Base-by-base conservation (phyloP, 2,888 invertebrate genomes). In the Chrysina gloriosa region DNA sequence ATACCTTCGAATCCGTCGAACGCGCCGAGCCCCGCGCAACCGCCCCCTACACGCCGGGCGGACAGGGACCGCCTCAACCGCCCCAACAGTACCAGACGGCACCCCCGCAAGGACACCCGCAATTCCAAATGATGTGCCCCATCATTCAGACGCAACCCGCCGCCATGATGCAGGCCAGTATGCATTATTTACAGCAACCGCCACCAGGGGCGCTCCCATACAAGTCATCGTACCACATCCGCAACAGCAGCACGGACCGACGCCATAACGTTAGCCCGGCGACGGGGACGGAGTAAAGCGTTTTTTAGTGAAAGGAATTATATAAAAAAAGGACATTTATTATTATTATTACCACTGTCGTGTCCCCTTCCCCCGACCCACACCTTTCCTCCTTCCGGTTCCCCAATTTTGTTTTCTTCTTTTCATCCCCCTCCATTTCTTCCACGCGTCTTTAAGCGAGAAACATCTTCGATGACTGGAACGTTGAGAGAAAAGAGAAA, bases 41-140 rank as follows among this genome's bases (percentile, higher is more conserved):
- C 77, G 31, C 83, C 77, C 79, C 72, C 16, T 77, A 77, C 58
- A 67, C 72, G 23, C 73, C 72, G 48, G 73, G 74, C 45, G 52
- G 52, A 14, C 73, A 77, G 65, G 75, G 75, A 76, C 84, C 82
- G 27, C 84, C 82, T 70, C 83, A 82, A 6, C 81, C 83, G n/a
- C 86, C 86, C 56, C 85, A 87, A 76, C 88, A 87, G 77, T 85
- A 86, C 77, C 83, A 87, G 72, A 87, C 86, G 72, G 89, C 88
- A 48, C 89, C 88, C 42, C 88, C 86, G 11, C 85, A 85, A 77
- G 82, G 82, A 54, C 85, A 84, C 31, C 84, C 84, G 27, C 85
- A 85, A 71, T 88, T 86, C 79, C 88, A 87, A 68, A 84, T 89
- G 69, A 85, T 89, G 84, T 89, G 88, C 77, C 86, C 88, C 34